Base-by-base conservation (phyloP, 1,140 invertebrate species). In the Drepana arcuata region DNA sequence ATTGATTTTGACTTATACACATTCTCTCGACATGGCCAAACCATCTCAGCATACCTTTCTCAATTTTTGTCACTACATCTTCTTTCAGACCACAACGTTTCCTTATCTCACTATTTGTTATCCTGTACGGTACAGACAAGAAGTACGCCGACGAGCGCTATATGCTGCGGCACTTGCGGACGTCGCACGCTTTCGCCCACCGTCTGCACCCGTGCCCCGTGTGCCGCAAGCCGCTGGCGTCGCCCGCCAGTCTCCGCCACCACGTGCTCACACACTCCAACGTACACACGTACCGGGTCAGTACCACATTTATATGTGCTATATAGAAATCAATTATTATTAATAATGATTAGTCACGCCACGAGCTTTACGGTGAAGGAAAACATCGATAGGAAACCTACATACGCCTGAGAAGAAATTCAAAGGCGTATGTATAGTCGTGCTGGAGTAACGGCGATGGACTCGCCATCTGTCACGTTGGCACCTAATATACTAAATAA, bases 131-230 rank as follows among this genome's bases (percentile, higher is more conserved):
- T 42, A 11, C 54, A 83, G 79, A 75, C 16, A 69, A 65, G 34
- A 62, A 60, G 21, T 84, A 79, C 27, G 60, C 65, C 26, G 74
- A 81, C 37, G 68, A 73, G 34, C 65, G 77, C 0, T 82, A 80
- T 48, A 84, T 84, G 81, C 41, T 82, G 2, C 70, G 81, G 3
- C 81, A 83, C 41, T 14, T 82, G 10, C 61, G 77, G 14, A 74
- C 71, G 9, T 35, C 59, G 7, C 80, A 83, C 53, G 66, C 69
- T 1, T 52, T 51, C 14, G 50, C 59, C n/a, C 65, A 64, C 15
- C 63, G 62, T 56, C 37, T 53, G 1, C 63, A 63, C 57, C 37
- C 54, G 1, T 83, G 80, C 16, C 78, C 80, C 18, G 33, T 83
- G 2, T 82, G 78, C 34, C 48, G 48, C 33, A 77, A 79, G 41